Conservation (phyloP, 1,140 invertebrate species). For the Tetramorium parvispinum region DNA sequence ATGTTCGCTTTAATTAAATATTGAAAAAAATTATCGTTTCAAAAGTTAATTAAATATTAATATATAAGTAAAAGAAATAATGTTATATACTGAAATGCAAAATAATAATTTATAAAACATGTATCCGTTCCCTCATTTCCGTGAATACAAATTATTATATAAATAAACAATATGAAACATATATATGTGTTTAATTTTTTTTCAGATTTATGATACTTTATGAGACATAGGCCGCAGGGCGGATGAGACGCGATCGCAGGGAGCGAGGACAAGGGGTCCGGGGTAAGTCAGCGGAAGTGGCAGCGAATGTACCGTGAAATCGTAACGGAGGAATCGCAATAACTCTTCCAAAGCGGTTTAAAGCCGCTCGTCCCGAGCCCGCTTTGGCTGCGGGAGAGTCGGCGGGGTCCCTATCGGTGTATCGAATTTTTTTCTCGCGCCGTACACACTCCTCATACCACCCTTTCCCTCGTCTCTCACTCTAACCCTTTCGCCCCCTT, state of each 20-base stretch:
- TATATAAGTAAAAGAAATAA: neutral
- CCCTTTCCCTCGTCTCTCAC: neutral
- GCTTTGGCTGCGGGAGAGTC: slow-evolving; percentile 26
- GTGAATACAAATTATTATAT: neutral
- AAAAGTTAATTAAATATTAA: slow-evolving; percentile 8
- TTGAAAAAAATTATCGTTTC: neutral
- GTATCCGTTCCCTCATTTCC: neutral
- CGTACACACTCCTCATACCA: neutral
- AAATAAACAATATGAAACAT: neutral
- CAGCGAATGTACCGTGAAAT: slow-evolving; percentile 66
- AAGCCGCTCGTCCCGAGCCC: slow-evolving; percentile 23
- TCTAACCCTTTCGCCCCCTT: slow-evolving; percentile 4
- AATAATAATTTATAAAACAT: neutral
- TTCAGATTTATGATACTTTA: neutral
- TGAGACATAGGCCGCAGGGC: slow-evolving; percentile 23
- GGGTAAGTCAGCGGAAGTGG: slow-evolving; percentile 48
- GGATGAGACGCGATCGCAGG: slow-evolving; percentile 3
- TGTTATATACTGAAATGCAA: neutral
- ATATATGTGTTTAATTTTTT: neutral
- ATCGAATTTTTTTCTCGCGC: slow-evolving; percentile 41
- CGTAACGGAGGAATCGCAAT: slow-evolving; percentile 65
- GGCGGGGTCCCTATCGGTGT: slow-evolving; percentile 17
- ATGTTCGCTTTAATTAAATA: slow-evolving; percentile 1
- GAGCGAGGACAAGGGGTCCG: neutral
- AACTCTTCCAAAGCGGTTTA: slow-evolving; percentile 72